A percentile compares a stretch with the other conserved stretches of the same genome.
Evolutionary conservation across 2,797 vertebrate species (phyloP).

Genomic region (Anniella stebbinsi): DNA sequence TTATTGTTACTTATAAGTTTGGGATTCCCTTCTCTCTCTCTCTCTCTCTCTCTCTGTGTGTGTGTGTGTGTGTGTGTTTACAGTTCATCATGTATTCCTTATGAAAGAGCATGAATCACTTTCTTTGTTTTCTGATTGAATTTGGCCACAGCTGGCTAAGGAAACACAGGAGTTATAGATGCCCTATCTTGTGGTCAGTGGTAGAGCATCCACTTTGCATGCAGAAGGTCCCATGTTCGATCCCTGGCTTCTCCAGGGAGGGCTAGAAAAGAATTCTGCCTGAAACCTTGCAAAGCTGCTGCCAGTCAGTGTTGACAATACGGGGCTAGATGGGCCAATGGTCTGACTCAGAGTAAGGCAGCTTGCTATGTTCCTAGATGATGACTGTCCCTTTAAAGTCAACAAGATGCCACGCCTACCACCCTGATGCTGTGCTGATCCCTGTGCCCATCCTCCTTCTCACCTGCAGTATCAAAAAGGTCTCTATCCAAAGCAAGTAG

Average conservation of each 20-base stretch:
- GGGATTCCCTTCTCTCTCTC: background rate
- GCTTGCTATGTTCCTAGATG: background rate
- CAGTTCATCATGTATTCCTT: background rate
- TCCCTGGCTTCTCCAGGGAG: too few species aligned
- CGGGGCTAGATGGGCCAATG: too few species aligned
- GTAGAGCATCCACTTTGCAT: too few species aligned
- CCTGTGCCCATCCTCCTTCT: background rate
- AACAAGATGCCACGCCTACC: background rate
- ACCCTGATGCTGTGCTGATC: background rate
- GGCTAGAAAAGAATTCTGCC: too few species aligned
- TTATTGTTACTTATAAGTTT: background rate
- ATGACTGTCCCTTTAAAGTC: background rate
- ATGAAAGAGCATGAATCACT: background rate
- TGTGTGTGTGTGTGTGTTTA: background rate
- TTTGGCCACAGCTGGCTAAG: background rate
- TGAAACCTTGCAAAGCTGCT: too few species aligned
- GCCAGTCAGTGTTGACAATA: too few species aligned
- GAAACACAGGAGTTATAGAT: background rate
- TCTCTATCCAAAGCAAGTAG: background rate
- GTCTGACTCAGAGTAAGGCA: too few species aligned
- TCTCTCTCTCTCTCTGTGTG: too few species aligned
- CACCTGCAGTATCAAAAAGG: background rate
- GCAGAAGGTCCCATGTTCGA: too few species aligned
- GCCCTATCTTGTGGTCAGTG: background rate
- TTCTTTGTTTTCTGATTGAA: background rate